Evolutionary conservation across 2,113 vertebrate genomes (phyloP).

Genomic region (Pseudonaja textilis): DNA sequence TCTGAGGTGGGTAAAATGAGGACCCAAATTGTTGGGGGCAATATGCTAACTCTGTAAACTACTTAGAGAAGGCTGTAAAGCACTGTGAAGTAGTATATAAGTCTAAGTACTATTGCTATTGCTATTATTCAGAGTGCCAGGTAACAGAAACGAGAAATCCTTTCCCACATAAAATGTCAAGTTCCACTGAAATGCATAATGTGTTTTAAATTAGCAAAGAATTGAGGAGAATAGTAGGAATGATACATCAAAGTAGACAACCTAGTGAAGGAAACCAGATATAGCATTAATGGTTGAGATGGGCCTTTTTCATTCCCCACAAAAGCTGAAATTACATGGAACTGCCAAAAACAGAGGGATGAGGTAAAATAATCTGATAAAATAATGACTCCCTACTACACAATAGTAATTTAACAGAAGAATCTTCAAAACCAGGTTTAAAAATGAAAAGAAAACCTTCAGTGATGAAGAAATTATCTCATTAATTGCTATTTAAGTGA

Average conservation of each 20-base stretch:
- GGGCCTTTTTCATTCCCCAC: background rate
- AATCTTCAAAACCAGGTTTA: background rate
- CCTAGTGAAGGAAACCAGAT: slow-evolving; percentile 1
- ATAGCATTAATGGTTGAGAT: background rate
- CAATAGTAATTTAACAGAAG: background rate
- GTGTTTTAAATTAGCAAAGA: background rate
- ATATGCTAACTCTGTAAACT: no score
- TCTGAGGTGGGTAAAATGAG: no score
- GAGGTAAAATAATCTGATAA: background rate
- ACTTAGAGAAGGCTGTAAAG: no score
- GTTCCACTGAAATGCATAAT: slow-evolving; percentile 5
- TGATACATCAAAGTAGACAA: background rate
- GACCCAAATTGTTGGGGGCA: no score
- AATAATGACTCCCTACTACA: background rate
- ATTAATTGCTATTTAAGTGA: background rate
- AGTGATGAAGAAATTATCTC: background rate
- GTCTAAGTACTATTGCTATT: no score
- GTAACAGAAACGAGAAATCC: background rate
- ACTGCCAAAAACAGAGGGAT: background rate
- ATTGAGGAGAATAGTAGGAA: background rate
- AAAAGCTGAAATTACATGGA: slow-evolving; percentile 31
- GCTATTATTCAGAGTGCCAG: background rate
- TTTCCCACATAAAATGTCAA: background rate
- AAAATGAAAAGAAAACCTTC: background rate
- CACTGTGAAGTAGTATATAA: no score